These are phyloP conservation scores for Siderastrea siderea DNA, from an alignment of 92 coral and sea anemone genomes.

Conservation along the genomic window DNA sequence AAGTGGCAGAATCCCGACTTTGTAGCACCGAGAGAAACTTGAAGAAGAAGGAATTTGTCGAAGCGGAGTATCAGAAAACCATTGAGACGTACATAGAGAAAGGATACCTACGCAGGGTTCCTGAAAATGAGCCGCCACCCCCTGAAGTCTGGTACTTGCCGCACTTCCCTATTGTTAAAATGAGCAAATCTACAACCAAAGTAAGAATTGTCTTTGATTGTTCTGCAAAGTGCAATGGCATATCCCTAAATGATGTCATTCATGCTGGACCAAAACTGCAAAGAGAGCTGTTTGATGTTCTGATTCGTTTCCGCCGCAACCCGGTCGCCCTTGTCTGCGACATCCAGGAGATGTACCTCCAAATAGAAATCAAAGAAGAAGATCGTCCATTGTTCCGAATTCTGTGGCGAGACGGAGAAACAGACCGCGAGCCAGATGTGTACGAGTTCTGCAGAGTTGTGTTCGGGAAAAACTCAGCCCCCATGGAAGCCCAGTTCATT, in stretches of 20 bases:
- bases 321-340: slow-evolving; percentile 63
- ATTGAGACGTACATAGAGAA: slow-evolving; percentile 58
- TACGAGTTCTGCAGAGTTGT: slow-evolving; percentile 47
- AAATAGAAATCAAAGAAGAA: slow-evolving; percentile 34
- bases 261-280: slow-evolving; percentile 73
- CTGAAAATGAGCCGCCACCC: slow-evolving; percentile 44
- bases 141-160: slow-evolving; percentile 66
- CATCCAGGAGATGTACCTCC: slow-evolving; percentile 70
- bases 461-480: slow-evolving; percentile 69
- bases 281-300: slow-evolving; percentile 67
- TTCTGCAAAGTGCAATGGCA: slow-evolving; percentile 58
- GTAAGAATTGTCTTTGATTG: slow-evolving; percentile 70
- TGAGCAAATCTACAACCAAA: slow-evolving; percentile 76
- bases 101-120: slow-evolving; percentile 58
- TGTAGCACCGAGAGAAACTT: slow-evolving; percentile 58
- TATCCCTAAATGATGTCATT: slow-evolving; percentile 69
- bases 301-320: slow-evolving; percentile 58
- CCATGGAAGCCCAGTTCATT: slow-evolving; percentile 66
- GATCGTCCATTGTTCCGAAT: slow-evolving; percentile 63
- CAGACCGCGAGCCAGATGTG: slow-evolving; percentile 47
- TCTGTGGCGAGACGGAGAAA: slow-evolving; percentile 46
- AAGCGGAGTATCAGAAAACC: slow-evolving; percentile 57
- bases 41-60: slow-evolving; percentile 29
- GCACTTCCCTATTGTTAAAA: slow-evolving; percentile 69
- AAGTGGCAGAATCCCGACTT: slow-evolving; percentile 48